Evolutionary conservation across 1,140 invertebrate species (phyloP), one percentile per base, ranked within the genome.

Genomic region (Drosophila equinoxialis): DNA sequence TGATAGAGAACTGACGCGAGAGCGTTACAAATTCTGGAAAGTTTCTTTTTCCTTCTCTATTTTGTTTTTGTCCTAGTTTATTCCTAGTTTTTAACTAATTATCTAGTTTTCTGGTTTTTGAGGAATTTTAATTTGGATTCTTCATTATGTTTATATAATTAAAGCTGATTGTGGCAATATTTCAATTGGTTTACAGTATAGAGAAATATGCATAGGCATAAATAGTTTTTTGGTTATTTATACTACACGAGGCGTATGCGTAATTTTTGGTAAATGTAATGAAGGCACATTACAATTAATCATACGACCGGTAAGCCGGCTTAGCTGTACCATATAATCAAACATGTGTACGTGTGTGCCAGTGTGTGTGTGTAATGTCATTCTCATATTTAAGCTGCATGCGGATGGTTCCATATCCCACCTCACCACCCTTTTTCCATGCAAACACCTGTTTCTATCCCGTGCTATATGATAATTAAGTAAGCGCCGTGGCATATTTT

Each of bases 231-330:
- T 61, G 45, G 55, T 37, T 14, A 45, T 20, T n/a, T 63, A 42
- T 54, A 30, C n/a, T 20, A 23, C 30, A 20, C 35, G 60, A 33
- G 60, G 63, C 48, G 64, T 62, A 68, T 72, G 57, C 63, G 65
- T 30, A 74, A 69, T 17, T 33, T 45, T 51, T 23, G 11, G 37
- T 23, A 67, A 68, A 64, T 87, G 83, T 79, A 83, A 87, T 83
- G 67, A 79, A 74, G 23, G 58, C 55, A 72, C 76, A 86, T 86
- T 86, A 86, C 83, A 86, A 86, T 86, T 86, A 86, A 86, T 86
- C 83, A 86, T 79, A 78, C 73, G 72, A 79, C 83, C 83, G 59
- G 76, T 86, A 86, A 86, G 83, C 83, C 73, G 60, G 73, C 83
- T 86, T 83, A 86, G 84, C 69, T 30, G 71, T 67, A 62, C 59